Evolutionary conservation across 2,797 vertebrate species (phyloP), one percentile per base, ranked within the genome.

Genomic region (Epinephelus coioides): DNA sequence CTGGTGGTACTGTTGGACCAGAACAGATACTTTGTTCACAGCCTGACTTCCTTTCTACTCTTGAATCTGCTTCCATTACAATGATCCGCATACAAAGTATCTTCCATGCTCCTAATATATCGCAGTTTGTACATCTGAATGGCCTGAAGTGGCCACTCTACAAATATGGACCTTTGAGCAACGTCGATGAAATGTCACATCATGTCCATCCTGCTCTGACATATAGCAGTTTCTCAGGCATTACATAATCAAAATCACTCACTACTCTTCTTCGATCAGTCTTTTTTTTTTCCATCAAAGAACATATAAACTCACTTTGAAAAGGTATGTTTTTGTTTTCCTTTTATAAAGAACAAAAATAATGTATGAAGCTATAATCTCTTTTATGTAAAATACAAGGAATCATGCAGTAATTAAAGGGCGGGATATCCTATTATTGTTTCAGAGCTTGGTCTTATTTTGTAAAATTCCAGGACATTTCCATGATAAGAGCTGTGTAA

Each of bases 401-500:
- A 94, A 93, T 92, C 91, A 94, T 96, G 91, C 88, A 89, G 91
- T 91, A 87, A 96, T 94, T 95, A 94, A 95, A 89, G 88, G 95
- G 95, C 89, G 90, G 93, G 89, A 94, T 94, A 95, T 91, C 79
- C 91, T 96, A 91, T 77, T 79, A 93, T 85, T 84, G 96, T 97
- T 97, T 97, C 92, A 96, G 92, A 97, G 96, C 96, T 96, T 96
- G 93, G 95, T 97, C 94, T 97, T 97, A 96, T 98, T 98, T 98
- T 98, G 94, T 97, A 98, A 93, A 92, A 83, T 80, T 87, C 54
- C 79, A 87, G 78, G 84, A 89, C 82, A 90, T 95, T 93, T 94
- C 85, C 84, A 90, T 93, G 76, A 85, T 86, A 85, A 85, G 84
- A 91, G 86, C 89, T 92, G 89, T 93, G 91, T 94, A 88, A 91